phyloP scores from a whole-genome alignment of 1,140 invertebrate genomes.

The Drosophila sp. region DNA sequence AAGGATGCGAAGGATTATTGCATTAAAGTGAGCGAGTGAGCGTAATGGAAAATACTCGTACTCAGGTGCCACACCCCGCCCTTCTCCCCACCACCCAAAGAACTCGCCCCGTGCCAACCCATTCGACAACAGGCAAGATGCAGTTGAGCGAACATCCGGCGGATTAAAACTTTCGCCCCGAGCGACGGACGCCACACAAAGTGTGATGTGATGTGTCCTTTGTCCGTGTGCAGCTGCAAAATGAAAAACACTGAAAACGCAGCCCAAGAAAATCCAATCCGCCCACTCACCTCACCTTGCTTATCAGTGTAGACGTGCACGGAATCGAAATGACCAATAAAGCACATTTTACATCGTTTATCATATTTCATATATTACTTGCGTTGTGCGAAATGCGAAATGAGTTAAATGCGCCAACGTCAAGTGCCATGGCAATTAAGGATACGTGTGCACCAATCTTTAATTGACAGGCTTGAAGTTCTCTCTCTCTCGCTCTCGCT shows the following conservation, averaged over 20 bases:
- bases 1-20: constrained; percentile 74
- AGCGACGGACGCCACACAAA: constrained; percentile 1
- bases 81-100: neutral
- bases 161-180: constrained; percentile 39
- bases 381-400: constrained; percentile 45
- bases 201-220: neutral
- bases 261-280: neutral
- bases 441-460: neutral
- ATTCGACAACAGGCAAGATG: constrained; percentile 15
- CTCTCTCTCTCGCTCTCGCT: neutral
- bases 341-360: constrained; percentile 52
- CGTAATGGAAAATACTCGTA: constrained; percentile 52
- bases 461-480: constrained; percentile 14
- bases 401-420: constrained; percentile 27
- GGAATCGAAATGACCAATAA: constrained; percentile 37
- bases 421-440: constrained; percentile 46
- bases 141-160: constrained; percentile 42
- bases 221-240: constrained; percentile 1
- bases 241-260: neutral
- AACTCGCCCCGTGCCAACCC: neutral
- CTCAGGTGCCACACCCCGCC: constrained; percentile 37
- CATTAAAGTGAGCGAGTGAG: constrained; percentile 59
- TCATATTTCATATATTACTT: constrained; percentile 35
- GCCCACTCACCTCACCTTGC: constrained; percentile 3
- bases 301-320: constrained; percentile 30